Evolutionary conservation across 1,140 invertebrate genomes (phyloP).

Genomic region (Drosophila lini): DNA sequence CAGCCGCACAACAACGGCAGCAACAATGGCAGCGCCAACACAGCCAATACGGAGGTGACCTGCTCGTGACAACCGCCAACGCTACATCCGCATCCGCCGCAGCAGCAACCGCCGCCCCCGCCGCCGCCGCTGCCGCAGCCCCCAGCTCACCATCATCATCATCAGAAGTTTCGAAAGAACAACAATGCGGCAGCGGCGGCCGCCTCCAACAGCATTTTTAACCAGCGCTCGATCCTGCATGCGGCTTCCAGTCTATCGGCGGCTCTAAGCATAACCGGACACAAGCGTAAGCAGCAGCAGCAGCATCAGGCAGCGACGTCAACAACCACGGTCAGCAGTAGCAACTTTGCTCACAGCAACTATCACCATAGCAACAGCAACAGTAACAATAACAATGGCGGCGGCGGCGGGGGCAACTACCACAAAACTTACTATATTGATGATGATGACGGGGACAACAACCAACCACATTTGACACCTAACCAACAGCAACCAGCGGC

Average conservation of each 20-base stretch:
- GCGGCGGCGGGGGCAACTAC: constrained; percentile 35
- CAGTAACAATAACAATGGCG: constrained; percentile 8
- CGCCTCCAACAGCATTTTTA: constrained; percentile 82
- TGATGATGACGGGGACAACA: constrained; percentile 50
- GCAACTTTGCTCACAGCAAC: constrained; percentile 35
- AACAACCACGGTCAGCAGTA: constrained; percentile 39
- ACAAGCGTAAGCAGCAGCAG: constrained; percentile 64
- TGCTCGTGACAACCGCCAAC: constrained; percentile 84
- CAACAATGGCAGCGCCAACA: constrained; percentile 63
- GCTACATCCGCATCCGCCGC: constrained; percentile 46
- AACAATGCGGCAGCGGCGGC: constrained; percentile 82
- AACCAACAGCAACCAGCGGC: constrained; percentile 29
- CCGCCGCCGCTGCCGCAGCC: constrained; percentile 26
- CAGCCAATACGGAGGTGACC: constrained; percentile 72
- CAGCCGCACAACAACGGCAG: constrained; percentile 35
- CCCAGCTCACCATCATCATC: constrained; percentile 53
- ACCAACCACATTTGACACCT: constrained; percentile 53
- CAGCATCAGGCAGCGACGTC: constrained; percentile 38
- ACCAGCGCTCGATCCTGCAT: constrained; percentile 74
- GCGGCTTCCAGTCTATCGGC: constrained; percentile 69
- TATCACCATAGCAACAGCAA: constrained; percentile 24
- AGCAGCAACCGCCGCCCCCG: constrained; percentile 48
- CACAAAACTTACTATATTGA: constrained; percentile 66
- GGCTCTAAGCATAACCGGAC: constrained; percentile 74
- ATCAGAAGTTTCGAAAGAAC: constrained; percentile 82